A percentile compares a stretch with the other conserved stretches of the same genome.
phyloP scores from a whole-genome alignment of 2,113 vertebrate species.

The Pygoscelis adeliae region DNA sequence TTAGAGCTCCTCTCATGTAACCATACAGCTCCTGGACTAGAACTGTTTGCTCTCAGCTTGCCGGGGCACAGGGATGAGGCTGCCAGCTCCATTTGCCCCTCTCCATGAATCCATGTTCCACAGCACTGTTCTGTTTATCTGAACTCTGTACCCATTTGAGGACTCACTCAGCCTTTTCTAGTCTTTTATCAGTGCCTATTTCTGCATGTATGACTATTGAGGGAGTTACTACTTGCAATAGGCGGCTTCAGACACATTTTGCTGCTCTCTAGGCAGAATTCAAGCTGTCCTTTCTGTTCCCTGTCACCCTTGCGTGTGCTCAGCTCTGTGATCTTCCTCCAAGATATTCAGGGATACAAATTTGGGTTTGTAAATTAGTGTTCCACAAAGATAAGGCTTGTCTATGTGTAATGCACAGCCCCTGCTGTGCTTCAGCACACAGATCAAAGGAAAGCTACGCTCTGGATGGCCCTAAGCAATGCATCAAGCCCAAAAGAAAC shows the following conservation, averaged over 20 bases:
- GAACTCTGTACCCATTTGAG: neutral
- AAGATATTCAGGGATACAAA: neutral
- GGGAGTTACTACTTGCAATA: neutral
- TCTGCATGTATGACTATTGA: neutral
- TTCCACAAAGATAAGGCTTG: neutral
- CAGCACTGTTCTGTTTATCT: neutral
- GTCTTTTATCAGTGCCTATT: neutral
- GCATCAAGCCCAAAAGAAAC: neutral
- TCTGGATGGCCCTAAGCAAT: neutral
- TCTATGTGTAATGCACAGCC: neutral
- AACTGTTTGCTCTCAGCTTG: accelerated
- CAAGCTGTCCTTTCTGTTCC: neutral
- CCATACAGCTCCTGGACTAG: neutral
- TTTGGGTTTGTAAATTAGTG: neutral
- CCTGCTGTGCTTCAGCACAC: neutral
- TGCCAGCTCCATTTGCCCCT: neutral
- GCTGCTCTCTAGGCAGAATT: neutral
- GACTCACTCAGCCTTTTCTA: neutral
- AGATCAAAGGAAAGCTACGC: neutral
- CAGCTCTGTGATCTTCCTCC: neutral
- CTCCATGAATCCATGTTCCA: neutral
- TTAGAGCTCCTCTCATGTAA: neutral
- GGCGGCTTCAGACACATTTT: neutral
- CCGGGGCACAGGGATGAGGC: neutral
- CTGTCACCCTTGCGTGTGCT: neutral